Evolutionary conservation across 1,140 invertebrate species (phyloP), one percentile per base, ranked within the genome.

Genomic region (Pseudomyrmex dendroicus): DNA sequence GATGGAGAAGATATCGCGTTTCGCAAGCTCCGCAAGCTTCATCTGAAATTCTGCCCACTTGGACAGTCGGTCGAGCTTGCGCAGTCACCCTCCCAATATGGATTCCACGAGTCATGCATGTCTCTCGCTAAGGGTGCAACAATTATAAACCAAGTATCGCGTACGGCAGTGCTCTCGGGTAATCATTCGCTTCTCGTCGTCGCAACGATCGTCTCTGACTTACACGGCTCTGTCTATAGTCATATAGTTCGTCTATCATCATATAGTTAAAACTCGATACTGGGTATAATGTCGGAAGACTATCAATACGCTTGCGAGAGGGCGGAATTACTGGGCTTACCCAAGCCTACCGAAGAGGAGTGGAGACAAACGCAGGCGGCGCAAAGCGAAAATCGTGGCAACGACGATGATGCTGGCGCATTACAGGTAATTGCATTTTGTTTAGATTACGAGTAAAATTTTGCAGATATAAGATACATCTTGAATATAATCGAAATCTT

Each of bases 221-320:
- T 1, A 25, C 35, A 35, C n/a, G 17, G 12, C 4, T 62, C 4
- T 20, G 20, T 20, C 15, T 25, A 52, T 44, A 35, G 25, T 13
- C 44, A 22, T 22, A 22, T 17, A 70, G 48, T 20, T 22, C 20
- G 20, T 20, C 20, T 59, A 15, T 46, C n/a, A 12, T 77, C n/a
- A 20, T 22, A 25, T 17, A 70, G 48, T 20, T 22, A 17, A 8
- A 35, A 72, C n/a, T 59, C 9, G 10, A 35, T 35, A 35, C 35
- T 7, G 5, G 35, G 62, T 17, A 74, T 61, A 22, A 86, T 86
- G 86, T 92, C 92, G n/a, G 86, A 90, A 62, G 93, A 92, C 61
- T 97, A 97, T 86, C 95, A 96, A 91, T 95, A 96, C 90, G 96
- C 96, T 15, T 97, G 96, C 89, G 96, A 96, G 90, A 94, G 97